Conservation (phyloP, 2,888 invertebrate genomes). For the Homarus gammarus region DNA sequence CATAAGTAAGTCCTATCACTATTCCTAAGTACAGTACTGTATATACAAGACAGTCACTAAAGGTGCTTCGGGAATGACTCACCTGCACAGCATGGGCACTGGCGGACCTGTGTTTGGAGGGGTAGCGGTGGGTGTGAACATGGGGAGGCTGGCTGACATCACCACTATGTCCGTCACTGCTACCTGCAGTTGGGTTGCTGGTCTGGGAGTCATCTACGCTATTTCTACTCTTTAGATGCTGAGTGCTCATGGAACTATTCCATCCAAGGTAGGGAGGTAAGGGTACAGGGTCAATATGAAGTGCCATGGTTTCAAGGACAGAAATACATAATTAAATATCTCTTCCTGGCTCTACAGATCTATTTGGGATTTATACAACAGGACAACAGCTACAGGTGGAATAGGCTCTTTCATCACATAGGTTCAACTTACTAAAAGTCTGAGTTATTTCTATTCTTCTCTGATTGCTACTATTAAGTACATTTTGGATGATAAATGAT, state of each 20-base stretch:
- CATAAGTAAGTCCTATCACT: too few species aligned
- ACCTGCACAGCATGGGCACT: conserved; percentile 48
- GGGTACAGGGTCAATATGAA: conserved; percentile 3
- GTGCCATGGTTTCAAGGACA: neutral
- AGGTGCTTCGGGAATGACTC: too few species aligned
- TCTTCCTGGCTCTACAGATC: neutral
- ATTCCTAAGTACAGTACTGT: too few species aligned
- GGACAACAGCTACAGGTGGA: too few species aligned
- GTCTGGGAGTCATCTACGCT: conserved; percentile 35
- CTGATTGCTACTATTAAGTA: too few species aligned
- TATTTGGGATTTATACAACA: neutral
- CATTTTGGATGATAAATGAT: too few species aligned
- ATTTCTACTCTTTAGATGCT: conserved; percentile 30
- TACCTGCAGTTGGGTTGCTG: conserved; percentile 19
- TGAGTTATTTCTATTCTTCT: too few species aligned
- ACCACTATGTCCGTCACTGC: conserved; percentile 12
- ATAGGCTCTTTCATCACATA: too few species aligned
- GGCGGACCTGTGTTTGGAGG: conserved; percentile 52
- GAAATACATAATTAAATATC: neutral
- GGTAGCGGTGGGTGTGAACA: conserved; percentile 34
- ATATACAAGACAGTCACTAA: neutral
- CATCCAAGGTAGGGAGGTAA: conserved; percentile 20
- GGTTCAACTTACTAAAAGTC: too few species aligned
- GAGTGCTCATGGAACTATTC: conserved; percentile 10
- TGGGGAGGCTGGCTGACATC: conserved; percentile 19